phyloP scores from a whole-genome alignment of 2,113 vertebrate species.

The Pseudopodoces humilis region DNA sequence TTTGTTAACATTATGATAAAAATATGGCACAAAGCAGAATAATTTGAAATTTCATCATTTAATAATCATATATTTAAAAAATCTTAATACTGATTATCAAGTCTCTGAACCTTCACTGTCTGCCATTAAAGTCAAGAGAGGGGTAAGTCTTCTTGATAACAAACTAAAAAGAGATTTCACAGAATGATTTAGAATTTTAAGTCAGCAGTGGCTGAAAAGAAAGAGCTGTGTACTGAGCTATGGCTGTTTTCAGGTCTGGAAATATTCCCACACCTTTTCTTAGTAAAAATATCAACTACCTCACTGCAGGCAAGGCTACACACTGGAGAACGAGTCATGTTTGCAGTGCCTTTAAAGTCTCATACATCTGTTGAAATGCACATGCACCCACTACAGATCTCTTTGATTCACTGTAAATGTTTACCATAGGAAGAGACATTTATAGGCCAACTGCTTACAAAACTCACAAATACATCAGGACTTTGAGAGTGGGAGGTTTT shows the following conservation, averaged over 20 bases:
- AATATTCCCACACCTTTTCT: background rate
- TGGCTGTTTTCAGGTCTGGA: background rate
- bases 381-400: background rate
- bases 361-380: background rate
- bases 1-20: background rate
- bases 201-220: background rate
- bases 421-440: background rate
- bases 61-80: background rate
- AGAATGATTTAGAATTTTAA: background rate
- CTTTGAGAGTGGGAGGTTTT: background rate
- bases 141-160: background rate
- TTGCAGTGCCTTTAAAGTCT: background rate
- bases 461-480: background rate
- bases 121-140: background rate
- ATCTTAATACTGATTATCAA: background rate
- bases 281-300: background rate
- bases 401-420: background rate
- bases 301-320: background rate
- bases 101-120: background rate
- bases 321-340: background rate
- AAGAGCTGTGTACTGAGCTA: background rate
- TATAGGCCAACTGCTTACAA: background rate
- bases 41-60: background rate
- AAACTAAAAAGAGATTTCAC: background rate
- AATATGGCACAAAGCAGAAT: background rate